Evolutionary conservation across 2,113 vertebrate species (phyloP).

Genomic region (Centropristis striata): DNA sequence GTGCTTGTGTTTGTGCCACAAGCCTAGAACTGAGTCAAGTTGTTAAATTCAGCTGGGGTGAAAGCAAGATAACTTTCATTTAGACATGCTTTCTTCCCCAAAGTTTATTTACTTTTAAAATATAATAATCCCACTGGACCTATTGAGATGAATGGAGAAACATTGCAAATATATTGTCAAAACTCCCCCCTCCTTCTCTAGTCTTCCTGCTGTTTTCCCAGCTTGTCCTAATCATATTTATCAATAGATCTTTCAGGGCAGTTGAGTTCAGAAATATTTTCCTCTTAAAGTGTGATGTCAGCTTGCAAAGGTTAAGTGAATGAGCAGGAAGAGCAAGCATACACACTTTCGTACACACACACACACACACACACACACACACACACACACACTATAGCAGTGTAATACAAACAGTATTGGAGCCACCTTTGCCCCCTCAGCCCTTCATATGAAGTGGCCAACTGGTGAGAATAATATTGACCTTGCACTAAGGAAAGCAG

Average conservation of each 20-base stretch:
- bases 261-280: constrained; percentile 45
- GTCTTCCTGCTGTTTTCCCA: constrained; percentile 16
- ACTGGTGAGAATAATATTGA: constrained; percentile 76
- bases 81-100: background rate
- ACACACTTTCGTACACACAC: constrained; percentile 11
- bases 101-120: background rate
- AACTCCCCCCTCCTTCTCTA: background rate
- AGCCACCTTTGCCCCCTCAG: constrained; percentile 56
- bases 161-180: background rate
- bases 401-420: constrained; percentile 38
- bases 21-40: background rate
- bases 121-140: background rate
- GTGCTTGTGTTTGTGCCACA: background rate
- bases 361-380: constrained; percentile 9
- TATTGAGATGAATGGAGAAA: background rate
- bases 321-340: constrained; percentile 49
- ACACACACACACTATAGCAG: constrained; percentile 16
- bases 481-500: constrained; percentile 72
- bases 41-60: background rate
- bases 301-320: constrained; percentile 60
- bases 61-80: background rate
- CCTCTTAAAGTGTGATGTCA: constrained; percentile 45
- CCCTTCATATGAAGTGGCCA: constrained; percentile 46
- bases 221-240: constrained; percentile 24
- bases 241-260: constrained; percentile 40